A percentile compares a stretch with the other conserved stretches of the same genome.
These are phyloP conservation scores for Cyclina sinensis DNA, from an alignment of 1,140 invertebrate species.

Conservation along the genomic window DNA sequence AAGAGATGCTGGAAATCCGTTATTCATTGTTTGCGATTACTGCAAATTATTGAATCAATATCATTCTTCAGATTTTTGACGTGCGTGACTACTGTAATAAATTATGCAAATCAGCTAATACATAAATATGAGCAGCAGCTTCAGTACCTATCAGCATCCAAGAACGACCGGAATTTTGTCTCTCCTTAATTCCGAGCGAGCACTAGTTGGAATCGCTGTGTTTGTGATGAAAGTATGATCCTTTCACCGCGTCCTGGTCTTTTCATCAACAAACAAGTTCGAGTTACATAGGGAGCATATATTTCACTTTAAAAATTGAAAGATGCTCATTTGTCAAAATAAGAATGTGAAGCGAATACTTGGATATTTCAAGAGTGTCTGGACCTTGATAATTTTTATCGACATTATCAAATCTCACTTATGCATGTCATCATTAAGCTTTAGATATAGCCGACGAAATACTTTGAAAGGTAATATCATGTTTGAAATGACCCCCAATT, in stretches of 20 bases:
- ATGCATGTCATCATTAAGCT: too few relatives aligned
- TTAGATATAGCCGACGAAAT: background rate
- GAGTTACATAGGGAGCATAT: background rate
- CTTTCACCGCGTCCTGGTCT: conserved; percentile 9
- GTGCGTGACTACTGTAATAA: conserved; percentile 44
- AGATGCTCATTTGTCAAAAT: background rate
- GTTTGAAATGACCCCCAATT: conserved; percentile 37
- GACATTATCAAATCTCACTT: too few relatives aligned
- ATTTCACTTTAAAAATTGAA: background rate
- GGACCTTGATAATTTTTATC: too few relatives aligned
- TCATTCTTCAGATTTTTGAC: conserved; percentile 27
- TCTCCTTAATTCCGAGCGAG: too few relatives aligned
- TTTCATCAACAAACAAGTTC: conserved; percentile 32
- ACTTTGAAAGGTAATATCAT: conserved; percentile 46
- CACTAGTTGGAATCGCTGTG: background rate
- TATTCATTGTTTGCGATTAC: conserved; percentile 38
- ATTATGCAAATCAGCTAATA: conserved; percentile 60
- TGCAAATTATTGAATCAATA: conserved; percentile 28
- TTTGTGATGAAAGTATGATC: conserved; percentile 6
- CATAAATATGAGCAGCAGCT: conserved; percentile 60
- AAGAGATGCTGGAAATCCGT: conserved; percentile 33
- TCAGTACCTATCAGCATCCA: conserved; percentile 18
- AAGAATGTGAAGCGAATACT: too few relatives aligned
- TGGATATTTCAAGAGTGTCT: too few relatives aligned
- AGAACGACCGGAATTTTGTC: background rate